phyloP scores from a whole-genome alignment of 35 echinoderm and acorn worm species.

The Nesometra sesokonis region DNA sequence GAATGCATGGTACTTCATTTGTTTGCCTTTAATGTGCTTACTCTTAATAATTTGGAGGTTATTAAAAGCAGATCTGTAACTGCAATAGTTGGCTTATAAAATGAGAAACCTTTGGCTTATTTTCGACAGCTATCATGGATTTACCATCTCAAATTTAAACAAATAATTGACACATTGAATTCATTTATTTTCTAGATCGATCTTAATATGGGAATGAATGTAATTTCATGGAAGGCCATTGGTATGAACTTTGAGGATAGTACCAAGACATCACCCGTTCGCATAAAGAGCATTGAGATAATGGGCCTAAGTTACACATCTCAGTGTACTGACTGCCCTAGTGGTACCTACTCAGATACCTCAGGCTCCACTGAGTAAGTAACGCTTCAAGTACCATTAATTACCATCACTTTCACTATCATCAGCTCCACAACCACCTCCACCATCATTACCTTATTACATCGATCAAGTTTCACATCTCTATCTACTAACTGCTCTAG shows the following conservation, averaged over 20 bases:
- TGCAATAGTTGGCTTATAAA: no score
- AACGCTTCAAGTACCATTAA: background rate
- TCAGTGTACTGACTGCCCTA: constrained; percentile 64
- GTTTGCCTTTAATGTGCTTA: no score
- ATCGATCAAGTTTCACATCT: constrained; percentile 68
- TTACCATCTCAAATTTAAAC: no score
- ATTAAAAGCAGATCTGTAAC: no score
- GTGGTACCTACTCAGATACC: constrained; percentile 42
- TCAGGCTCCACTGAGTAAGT: constrained; percentile 48
- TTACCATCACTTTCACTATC: background rate
- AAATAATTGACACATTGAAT: no score
- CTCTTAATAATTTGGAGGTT: no score
- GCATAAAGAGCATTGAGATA: constrained; percentile 56
- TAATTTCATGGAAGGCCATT: constrained; percentile 84
- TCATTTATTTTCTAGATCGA: constrained; percentile 30
- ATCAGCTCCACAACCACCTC: no score
- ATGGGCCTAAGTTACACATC: constrained; percentile 92
- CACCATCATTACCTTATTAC: constrained; percentile 39
- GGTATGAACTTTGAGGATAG: constrained; percentile 31
- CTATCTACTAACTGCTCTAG: constrained; percentile 60
- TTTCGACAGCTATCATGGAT: no score
- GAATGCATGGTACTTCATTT: no score
- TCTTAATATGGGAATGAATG: constrained; percentile 63
- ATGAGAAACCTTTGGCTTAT: no score
- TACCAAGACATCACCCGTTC: constrained; percentile 33